phyloP scores from a whole-genome alignment of 2,113 vertebrate species.

The Oostethus manadensis region DNA sequence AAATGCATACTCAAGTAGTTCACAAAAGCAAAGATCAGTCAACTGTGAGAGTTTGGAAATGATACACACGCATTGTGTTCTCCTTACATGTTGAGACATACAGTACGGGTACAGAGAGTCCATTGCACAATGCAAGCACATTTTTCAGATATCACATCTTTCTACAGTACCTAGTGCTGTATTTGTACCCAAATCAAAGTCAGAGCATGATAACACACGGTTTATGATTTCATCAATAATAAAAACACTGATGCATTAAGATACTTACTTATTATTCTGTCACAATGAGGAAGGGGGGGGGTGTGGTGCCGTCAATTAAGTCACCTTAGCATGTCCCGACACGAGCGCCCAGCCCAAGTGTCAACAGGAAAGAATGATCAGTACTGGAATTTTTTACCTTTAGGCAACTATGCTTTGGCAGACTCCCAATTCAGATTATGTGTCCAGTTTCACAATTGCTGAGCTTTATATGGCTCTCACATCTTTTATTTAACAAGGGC shows the following conservation, averaged over 20 bases:
- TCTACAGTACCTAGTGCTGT: not conserved
- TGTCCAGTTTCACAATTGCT: conserved; percentile 28
- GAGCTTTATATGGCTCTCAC: not conserved
- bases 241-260: conserved; percentile 28
- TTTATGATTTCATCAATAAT: conserved; percentile 15
- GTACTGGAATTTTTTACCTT: conserved; percentile 54
- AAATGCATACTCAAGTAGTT: not conserved
- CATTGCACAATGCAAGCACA: conserved; percentile 63
- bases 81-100: conserved; percentile 61
- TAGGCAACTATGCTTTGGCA: conserved; percentile 12
- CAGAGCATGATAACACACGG: not conserved
- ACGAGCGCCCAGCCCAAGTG: conserved; percentile 53
- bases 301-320: conserved; percentile 30
- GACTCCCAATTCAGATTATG: conserved; percentile 7
- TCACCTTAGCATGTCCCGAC: conserved; percentile 58
- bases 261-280: conserved; percentile 46
- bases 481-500: not conserved
- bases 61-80: conserved; percentile 23
- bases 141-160: conserved; percentile 43
- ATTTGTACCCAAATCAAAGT: conserved; percentile 8
- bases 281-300: conserved; percentile 32
- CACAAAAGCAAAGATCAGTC: conserved; percentile 6
- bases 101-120: conserved; percentile 30
- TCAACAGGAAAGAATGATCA: conserved; percentile 53
- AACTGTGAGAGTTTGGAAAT: conserved; percentile 21